These are phyloP conservation scores for Lasioglossum lativentre DNA, from an alignment of 2,888 invertebrate species.

Conservation along the genomic window DNA sequence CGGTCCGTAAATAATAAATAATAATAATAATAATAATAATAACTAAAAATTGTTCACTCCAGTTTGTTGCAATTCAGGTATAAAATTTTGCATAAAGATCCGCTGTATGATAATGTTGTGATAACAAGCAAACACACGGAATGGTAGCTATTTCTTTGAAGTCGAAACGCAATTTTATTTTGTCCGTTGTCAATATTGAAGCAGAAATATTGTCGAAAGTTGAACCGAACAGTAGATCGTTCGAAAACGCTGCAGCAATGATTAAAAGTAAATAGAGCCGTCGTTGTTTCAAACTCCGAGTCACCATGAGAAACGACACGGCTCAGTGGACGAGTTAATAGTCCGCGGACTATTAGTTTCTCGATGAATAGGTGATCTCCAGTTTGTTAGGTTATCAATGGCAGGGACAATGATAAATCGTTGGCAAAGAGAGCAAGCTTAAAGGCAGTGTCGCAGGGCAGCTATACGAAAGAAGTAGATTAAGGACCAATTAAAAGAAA, in stretches of 20 bases:
- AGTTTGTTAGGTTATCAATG: background rate
- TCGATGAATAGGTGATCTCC: background rate
- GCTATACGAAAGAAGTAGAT: slow-evolving; percentile 24
- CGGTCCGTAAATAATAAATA: too few relatives aligned
- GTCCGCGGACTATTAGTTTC: background rate
- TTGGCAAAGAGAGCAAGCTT: background rate
- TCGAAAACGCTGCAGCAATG: too few relatives aligned
- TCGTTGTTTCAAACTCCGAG: background rate
- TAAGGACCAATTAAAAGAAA: slow-evolving; percentile 20
- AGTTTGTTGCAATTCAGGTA: too few relatives aligned
- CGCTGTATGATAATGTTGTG: too few relatives aligned
- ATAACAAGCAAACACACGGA: too few relatives aligned
- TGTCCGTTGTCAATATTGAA: background rate
- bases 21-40: too few relatives aligned
- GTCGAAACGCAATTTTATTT: too few relatives aligned
- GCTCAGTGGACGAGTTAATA: background rate
- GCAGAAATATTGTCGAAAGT: background rate
- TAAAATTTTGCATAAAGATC: too few relatives aligned
- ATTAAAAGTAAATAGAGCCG: slow-evolving; percentile 1
- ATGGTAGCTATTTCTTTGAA: too few relatives aligned
- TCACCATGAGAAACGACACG: background rate
- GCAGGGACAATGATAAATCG: background rate
- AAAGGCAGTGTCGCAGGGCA: background rate
- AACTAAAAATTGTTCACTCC: too few relatives aligned
- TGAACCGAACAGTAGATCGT: background rate